phyloP scores from a whole-genome alignment of 1,140 invertebrate species.

The Brachionus paranguensis region DNA sequence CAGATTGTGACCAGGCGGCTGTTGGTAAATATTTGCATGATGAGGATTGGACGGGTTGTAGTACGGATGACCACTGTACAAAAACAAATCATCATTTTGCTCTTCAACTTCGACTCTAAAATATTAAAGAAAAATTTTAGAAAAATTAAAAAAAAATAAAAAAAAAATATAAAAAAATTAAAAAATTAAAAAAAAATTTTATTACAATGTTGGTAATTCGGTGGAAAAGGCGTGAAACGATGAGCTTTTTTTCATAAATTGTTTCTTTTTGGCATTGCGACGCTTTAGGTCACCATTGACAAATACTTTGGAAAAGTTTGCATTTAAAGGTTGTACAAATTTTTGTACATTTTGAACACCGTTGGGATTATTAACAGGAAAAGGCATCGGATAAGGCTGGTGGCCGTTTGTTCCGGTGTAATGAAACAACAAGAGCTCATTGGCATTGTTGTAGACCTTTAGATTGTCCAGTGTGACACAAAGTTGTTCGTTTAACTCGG shows the following conservation, averaged over 20 bases:
- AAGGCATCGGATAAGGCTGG: neutral
- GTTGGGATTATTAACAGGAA: neutral
- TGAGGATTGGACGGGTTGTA: neutral
- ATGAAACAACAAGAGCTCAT: neutral
- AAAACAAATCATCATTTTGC: constrained; percentile 33
- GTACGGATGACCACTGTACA: constrained; percentile 15
- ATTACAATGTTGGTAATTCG: constrained; percentile 25
- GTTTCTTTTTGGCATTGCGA: constrained; percentile 17
- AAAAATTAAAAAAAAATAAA: neutral
- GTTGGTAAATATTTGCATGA: neutral
- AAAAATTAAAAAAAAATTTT: neutral
- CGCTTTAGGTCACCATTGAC: constrained; percentile 4
- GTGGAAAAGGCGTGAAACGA: constrained; percentile 34
- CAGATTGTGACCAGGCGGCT: neutral
- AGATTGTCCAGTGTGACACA: constrained; percentile 18
- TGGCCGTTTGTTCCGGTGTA: neutral
- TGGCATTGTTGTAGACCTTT: constrained; percentile 25
- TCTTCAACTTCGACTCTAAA: constrained; percentile 34
- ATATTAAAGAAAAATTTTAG: neutral
- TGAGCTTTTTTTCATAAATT: constrained; percentile 38
- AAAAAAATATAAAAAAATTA: neutral
- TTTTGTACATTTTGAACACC: constrained; percentile 40
- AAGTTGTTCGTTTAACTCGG: constrained; percentile 28
- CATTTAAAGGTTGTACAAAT: constrained; percentile 36
- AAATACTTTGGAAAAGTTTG: constrained; percentile 24